Base-by-base conservation (phyloP, 2,888 invertebrate genomes). In the Aricia artaxerxes region DNA sequence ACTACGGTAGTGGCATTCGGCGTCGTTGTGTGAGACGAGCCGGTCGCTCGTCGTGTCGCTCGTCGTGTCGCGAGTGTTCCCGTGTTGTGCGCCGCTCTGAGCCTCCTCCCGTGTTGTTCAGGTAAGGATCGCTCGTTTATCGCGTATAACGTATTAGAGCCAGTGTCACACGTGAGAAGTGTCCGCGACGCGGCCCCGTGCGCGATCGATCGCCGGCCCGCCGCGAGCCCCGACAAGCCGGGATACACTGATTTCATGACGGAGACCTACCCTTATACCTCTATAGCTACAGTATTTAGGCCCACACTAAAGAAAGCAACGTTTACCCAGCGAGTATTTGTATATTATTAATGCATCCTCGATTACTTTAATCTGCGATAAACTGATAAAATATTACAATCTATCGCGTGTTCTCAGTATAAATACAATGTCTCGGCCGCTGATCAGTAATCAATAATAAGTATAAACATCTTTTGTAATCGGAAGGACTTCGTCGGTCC, bases 31-130 rank as follows among this genome's bases (percentile, higher is more conserved):
- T 93, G 94, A 87, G 91, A 87, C 88, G 93, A 92, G 91, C 87
- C 86, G 82, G 87, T 91, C 91, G 89, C 90, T 91, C 91, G 91
- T 91, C 88, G 79, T 86, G 87, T 91, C 91, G 89, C 90, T 91
- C 91, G 91, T 91, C 88, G 79, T 86, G 80, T 90, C 90, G 92
- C 85, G 93, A 90, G 94, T 93, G 91, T 91, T 89, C 91, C 92
- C 92, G 91, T 89, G 88, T 90, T 91, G 90, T 88, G 89, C 87
- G 86, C 90, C 88, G 86, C 88, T 85, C 87, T 87, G 86, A 88
- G 86, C 85, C 88, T 81, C 84, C 86, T 83, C 86, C 87, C 85
- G 81, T 81, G 86, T 82, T 83, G 84, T 86, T 83, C 92, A 93
- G 94, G 94, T 94, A 93, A 88, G 81, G 3, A n/a, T 44, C 7